Base-by-base conservation (phyloP, 2,113 vertebrate species). In the Meriones unguiculatus region DNA sequence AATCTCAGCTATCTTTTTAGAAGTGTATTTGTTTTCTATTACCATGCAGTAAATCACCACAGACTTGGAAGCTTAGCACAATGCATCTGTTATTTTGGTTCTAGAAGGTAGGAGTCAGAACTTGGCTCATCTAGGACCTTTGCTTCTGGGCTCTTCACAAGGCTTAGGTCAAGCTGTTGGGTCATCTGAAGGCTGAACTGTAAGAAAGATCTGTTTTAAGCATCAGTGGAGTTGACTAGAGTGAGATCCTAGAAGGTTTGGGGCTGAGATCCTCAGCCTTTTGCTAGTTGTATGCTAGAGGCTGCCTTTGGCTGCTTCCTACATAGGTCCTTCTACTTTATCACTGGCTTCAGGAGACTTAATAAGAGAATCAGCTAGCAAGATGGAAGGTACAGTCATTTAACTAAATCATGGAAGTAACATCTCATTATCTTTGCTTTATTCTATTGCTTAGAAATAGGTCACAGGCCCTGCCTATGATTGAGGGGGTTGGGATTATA, bases 31-130 rank as follows among this genome's bases (percentile, higher is more conserved):
- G 5, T 76, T 75, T 88, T 80, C 18, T 85, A 12, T 72, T 14
- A 14, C 59, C 32, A 24, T 78, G 65, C 72, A 89, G 62, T 35
- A 94, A 69, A 73, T 57, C 64, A 46, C n/a, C 28, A 38, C 32
- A 94, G 17, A 90, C 10, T 25, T 78, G 59, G 52, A 89, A 86
- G 75, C 85, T 73, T 94, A 62, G 88, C 85, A 75, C 32, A 85
- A 38, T 67, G 69, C n/a, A n/a, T 62, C 65, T 88, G 35, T 87
- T 65, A n/a, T 46, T 52, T 67, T 6, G 4, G 11, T 78, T 81
- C 52, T 73, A 35, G 80, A 32, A 52, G 69, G 93, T 54, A 20
- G n/a, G 73, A 88, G 17, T 80, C 70, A 59, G 77, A 28, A 30
- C 28, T 0, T 41, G 64, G 78, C 65, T 73, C 70, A 18, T 50